A percentile compares a stretch with the other conserved stretches of the same genome.
These are phyloP conservation scores for Cisticola juncidis DNA, from an alignment of 2,113 vertebrate species.

Conservation along the genomic window DNA sequence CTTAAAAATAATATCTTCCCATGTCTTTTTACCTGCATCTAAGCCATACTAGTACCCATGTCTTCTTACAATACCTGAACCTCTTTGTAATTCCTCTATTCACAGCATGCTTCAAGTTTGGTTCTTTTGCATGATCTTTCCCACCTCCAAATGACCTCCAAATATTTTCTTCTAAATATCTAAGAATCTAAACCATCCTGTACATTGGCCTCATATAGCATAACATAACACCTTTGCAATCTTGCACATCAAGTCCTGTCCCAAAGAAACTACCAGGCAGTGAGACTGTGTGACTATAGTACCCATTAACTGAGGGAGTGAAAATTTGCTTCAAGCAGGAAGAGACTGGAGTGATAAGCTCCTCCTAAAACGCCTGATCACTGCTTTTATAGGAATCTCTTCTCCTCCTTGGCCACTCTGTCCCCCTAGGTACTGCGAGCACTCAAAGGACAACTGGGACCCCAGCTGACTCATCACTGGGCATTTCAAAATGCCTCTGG, in stretches of 20 bases:
- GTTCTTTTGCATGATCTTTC: neutral
- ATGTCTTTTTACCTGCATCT: neutral
- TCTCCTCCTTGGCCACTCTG: neutral
- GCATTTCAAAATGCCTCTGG: neutral
- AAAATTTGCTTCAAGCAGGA: neutral
- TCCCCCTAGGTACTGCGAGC: neutral
- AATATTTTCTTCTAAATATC: neutral
- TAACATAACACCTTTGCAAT: neutral
- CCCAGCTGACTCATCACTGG: neutral
- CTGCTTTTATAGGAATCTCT: neutral
- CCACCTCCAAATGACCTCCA: neutral
- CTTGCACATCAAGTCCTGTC: neutral
- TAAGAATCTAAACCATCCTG: neutral
- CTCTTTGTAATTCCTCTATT: neutral
- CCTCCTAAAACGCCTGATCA: neutral
- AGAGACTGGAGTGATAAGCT: neutral
- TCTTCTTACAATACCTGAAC: neutral
- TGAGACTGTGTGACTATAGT: neutral
- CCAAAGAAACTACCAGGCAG: neutral
- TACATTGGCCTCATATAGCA: fast-evolving
- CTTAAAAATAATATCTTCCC: neutral
- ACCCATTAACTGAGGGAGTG: neutral
- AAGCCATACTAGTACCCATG: neutral
- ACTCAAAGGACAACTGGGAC: neutral
- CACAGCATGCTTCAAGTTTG: neutral